phyloP scores from a whole-genome alignment of 2,113 vertebrate species.

The Danio rerio region GRCz12tu NC_133199.1:20260501-20261000 shows the following conservation, averaged over 20 bases:
- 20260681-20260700: neutral
- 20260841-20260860: too few species aligned
- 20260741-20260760: neutral
- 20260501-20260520: too few species aligned
- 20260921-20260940: slow-evolving; percentile 19
- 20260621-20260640: neutral
- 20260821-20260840: neutral
- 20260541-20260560: too few species aligned
- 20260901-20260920: neutral
- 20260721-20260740: neutral
- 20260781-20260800: neutral
- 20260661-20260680: neutral
- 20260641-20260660: slow-evolving; percentile 5
- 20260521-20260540: too few species aligned
- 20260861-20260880: neutral
- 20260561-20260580: too few species aligned
- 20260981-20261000: slow-evolving; percentile 6
- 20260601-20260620: too few species aligned
- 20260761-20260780: neutral
- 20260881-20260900: slow-evolving; percentile 3
- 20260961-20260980: slow-evolving; percentile 30
- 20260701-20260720: neutral
- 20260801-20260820: neutral
- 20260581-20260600: too few species aligned
- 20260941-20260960: slow-evolving; percentile 11